These are phyloP conservation scores for Chymomyza procnemis DNA, from an alignment of 2,888 invertebrate genomes.

Conservation along the genomic window DNA sequence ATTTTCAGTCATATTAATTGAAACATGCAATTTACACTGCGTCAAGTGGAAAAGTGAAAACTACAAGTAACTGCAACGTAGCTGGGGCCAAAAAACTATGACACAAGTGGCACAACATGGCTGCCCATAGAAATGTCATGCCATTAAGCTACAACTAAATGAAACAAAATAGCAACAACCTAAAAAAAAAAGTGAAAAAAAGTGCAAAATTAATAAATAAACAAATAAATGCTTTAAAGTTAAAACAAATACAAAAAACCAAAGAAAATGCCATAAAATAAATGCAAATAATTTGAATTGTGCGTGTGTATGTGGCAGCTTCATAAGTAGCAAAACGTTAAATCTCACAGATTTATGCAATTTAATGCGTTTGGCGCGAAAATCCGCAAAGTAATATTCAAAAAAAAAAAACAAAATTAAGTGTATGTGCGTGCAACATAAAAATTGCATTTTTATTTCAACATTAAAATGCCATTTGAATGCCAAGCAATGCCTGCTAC, in stretches of 20 bases:
- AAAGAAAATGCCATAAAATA: not conserved
- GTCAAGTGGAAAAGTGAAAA: not conserved
- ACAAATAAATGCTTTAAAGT: not conserved
- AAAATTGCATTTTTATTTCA: constrained; percentile 38
- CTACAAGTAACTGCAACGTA: too few relatives aligned
- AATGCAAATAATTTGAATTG: not conserved
- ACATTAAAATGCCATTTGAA: constrained; percentile 67
- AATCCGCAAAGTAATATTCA: not conserved
- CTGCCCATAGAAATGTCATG: not conserved
- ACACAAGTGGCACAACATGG: not conserved
- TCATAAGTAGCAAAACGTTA: not conserved
- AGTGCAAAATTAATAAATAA: not conserved
- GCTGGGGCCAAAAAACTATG: not conserved
- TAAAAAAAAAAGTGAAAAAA: too few relatives aligned
- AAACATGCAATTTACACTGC: constrained; percentile 46
- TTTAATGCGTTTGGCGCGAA: not conserved
- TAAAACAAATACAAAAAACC: not conserved
- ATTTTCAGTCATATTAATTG: constrained; percentile 54
- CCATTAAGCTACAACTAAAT: not conserved
- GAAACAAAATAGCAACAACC: too few relatives aligned
- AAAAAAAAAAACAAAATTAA: not conserved
- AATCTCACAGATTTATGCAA: not conserved
- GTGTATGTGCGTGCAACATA: not conserved
- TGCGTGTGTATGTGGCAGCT: not conserved
- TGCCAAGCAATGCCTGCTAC: constrained; percentile 37